Percentiles rank a stretch among this genome's conserved stretches.
These are phyloP conservation scores for Ochropacha duplaris DNA, from an alignment of 2,888 invertebrate species.

Conservation along the genomic window DNA sequence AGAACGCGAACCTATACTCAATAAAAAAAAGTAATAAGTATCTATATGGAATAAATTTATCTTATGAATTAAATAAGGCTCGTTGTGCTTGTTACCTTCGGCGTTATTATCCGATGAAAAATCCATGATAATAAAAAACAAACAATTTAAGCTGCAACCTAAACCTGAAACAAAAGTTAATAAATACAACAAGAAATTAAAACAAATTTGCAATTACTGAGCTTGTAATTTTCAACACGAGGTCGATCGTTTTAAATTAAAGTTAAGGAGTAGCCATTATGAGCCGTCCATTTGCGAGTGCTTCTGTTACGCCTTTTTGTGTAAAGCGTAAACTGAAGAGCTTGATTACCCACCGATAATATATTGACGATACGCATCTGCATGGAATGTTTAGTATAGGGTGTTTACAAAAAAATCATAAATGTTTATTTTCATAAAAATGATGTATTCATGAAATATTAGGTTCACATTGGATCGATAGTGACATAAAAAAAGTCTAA, in stretches of 20 bases:
- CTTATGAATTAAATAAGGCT: no score
- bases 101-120: no score
- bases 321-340: conserved; percentile 31
- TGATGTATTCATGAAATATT: no score
- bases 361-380: conserved; percentile 63
- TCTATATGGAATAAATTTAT: no score
- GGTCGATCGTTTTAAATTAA: conserved; percentile 61
- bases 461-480: not conserved
- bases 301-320: conserved; percentile 80
- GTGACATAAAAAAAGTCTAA: no score
- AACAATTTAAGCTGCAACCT: not conserved
- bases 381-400: conserved; percentile 48
- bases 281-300: conserved; percentile 56
- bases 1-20: no score
- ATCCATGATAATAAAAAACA: not conserved
- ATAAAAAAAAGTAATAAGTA: no score
- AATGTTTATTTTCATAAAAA: no score
- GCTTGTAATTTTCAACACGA: conserved; percentile 45
- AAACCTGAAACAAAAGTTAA: not conserved
- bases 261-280: conserved; percentile 72
- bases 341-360: conserved; percentile 72
- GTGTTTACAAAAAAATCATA: no score
- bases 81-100: no score
- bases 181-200: conserved; percentile 35
- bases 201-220: conserved; percentile 66